These are phyloP conservation scores for Chrysemys picta DNA, from an alignment of 2,113 vertebrate genomes.

Conservation along the genomic window DNA sequence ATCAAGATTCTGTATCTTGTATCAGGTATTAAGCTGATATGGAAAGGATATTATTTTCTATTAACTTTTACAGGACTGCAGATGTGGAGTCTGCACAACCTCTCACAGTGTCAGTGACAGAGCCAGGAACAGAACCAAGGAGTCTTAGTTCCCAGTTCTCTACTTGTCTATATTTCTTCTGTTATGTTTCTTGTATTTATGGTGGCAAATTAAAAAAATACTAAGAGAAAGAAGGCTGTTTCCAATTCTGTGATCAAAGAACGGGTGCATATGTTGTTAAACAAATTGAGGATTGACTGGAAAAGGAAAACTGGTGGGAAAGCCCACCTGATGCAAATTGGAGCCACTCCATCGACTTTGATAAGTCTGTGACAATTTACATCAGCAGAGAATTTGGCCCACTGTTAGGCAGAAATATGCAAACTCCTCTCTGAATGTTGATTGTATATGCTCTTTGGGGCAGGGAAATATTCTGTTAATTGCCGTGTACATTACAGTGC, in stretches of 20 bases:
- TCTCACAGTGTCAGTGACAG: not conserved
- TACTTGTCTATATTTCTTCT: not conserved
- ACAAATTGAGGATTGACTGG: not conserved
- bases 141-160: not conserved
- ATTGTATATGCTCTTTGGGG: not conserved
- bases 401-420: not conserved
- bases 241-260: not conserved
- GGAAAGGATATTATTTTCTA: not conserved
- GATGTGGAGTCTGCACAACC: not conserved
- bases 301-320: not conserved
- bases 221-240: not conserved
- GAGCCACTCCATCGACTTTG: not conserved
- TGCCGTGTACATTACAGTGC: not conserved
- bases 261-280: not conserved
- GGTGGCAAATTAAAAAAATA: not conserved
- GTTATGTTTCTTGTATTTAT: not conserved
- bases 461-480: not conserved
- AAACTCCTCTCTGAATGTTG: not conserved
- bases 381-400: not conserved
- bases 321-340: not conserved
- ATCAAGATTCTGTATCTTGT: too few relatives aligned
- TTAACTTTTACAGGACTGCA: not conserved
- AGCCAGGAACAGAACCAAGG: not conserved
- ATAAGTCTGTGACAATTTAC: not conserved
- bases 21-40: not conserved